These are phyloP conservation scores for Cyaniris semiargus DNA, from an alignment of 2,888 invertebrate genomes.

Conservation along the genomic window DNA sequence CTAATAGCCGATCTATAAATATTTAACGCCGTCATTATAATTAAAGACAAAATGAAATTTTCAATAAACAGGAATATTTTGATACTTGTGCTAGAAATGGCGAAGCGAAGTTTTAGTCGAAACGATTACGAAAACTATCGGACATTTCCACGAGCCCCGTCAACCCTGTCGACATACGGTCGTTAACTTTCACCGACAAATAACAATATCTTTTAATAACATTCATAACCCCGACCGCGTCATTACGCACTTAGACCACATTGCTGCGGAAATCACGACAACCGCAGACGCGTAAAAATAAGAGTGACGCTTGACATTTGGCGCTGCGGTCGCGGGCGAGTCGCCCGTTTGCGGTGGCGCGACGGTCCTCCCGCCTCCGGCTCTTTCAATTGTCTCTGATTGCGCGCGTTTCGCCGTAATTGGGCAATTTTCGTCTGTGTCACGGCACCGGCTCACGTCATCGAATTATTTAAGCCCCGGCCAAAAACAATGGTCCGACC, in stretches of 20 bases:
- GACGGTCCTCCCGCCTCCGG: constrained; percentile 63
- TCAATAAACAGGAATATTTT: not conserved
- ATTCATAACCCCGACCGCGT: not conserved
- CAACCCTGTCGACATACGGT: constrained; percentile 5
- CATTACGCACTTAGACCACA: constrained; percentile 57
- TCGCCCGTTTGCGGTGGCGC: constrained; percentile 58
- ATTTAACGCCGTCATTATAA: constrained; percentile 44
- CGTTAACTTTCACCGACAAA: constrained; percentile 11
- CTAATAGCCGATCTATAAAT: constrained; percentile 71
- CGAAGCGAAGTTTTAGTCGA: not conserved
- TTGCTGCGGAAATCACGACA: constrained; percentile 55
- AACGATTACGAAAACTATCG: not conserved
- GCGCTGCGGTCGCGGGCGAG: constrained; percentile 48
- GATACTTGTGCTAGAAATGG: not conserved
- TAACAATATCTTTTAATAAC: not conserved
- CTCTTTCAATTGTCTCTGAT: constrained; percentile 63
- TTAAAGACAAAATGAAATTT: constrained; percentile 23
- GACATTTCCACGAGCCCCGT: not conserved
- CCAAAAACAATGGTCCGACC: constrained; percentile 13
- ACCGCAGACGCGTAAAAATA: constrained; percentile 47
- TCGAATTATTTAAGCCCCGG: constrained; percentile 11
- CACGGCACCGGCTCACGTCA: constrained; percentile 27
- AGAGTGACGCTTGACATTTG: constrained; percentile 45
- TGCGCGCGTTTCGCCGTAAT: constrained; percentile 53
- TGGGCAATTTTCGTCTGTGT: constrained; percentile 36